Conservation (phyloP, 2,797 vertebrate genomes). For the Alcedo quadribrachys region DNA sequence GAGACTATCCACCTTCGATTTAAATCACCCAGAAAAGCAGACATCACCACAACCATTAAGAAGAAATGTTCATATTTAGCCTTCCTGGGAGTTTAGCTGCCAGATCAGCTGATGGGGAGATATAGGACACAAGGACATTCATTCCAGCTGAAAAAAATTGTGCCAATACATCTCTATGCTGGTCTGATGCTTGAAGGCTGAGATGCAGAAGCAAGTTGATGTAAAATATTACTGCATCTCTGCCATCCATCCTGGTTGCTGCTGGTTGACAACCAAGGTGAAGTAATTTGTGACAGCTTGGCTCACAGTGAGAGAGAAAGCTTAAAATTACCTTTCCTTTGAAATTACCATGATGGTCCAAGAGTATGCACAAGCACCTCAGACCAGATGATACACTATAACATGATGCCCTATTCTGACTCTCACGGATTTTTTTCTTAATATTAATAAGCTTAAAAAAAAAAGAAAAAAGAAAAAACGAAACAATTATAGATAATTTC, state of each 20-base stretch:
- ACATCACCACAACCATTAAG: neutral
- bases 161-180: neutral
- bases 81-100: neutral
- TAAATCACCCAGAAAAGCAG: neutral
- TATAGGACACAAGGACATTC: accelerated
- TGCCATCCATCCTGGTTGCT: neutral
- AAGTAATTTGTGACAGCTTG: neutral
- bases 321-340: neutral
- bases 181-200: neutral
- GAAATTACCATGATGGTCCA: neutral
- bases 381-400: neutral
- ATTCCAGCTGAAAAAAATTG: neutral
- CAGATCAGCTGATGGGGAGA: neutral
- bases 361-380: neutral
- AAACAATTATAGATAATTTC: neutral
- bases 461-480: neutral
- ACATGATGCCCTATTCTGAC: neutral
- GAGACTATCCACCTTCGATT: neutral
- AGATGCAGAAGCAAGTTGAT: neutral
- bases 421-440: neutral
- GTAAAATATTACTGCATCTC: neutral
- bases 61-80: neutral
- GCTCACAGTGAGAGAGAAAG: neutral
- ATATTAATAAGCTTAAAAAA: neutral
- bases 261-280: neutral